Evolutionary conservation across 1,140 invertebrate species (phyloP).

Genomic region (Ganaspis sp.): DNA sequence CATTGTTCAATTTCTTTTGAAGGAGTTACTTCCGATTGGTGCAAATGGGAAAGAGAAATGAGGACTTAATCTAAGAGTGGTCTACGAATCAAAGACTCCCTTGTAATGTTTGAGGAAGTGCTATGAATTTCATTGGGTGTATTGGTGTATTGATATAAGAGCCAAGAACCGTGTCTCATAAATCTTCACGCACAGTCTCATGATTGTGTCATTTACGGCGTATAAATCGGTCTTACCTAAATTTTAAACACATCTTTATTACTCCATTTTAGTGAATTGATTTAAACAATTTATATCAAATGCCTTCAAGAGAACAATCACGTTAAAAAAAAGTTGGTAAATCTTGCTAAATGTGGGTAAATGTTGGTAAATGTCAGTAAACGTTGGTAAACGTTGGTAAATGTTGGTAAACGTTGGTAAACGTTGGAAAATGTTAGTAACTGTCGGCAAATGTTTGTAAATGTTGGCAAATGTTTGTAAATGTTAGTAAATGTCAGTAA

Average conservation of each 20-base stretch:
- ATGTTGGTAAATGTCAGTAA: no score
- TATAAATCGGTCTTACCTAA: neutral
- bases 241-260: neutral
- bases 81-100: constrained; percentile 16
- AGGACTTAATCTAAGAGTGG: constrained; percentile 4
- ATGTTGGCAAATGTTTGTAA: no score
- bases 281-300: no score
- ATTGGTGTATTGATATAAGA: neutral
- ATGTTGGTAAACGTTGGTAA: no score
- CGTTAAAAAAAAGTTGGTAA: neutral
- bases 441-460: no score
- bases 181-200: neutral
- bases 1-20: constrained; percentile 24
- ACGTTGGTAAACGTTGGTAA: no score
- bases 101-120: constrained; percentile 23
- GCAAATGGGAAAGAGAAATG: neutral
- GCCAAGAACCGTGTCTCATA: neutral
- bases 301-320: no score
- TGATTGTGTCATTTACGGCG: constrained; percentile 2
- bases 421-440: no score
- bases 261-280: neutral
- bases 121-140: neutral
- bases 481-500: no score
- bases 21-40: constrained; percentile 5
- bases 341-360: neutral